Conservation (phyloP, 2,888 invertebrate species). For the Bembecia ichneumoniformis region DNA sequence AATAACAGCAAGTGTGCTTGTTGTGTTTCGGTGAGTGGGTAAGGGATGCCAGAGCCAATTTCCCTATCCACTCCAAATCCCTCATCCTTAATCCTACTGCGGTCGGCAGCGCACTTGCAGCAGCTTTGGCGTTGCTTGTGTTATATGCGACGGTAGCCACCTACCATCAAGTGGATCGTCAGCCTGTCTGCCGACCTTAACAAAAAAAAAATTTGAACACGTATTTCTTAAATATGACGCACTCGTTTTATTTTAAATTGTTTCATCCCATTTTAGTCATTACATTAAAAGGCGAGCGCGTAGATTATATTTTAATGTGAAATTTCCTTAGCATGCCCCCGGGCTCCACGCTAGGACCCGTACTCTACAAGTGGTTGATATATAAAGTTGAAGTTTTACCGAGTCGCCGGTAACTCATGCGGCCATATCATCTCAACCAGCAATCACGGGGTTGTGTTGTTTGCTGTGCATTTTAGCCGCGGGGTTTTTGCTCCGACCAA, state of each 20-base stretch:
- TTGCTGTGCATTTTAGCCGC: conserved; percentile 38
- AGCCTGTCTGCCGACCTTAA: no score
- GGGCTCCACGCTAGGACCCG: conserved; percentile 18
- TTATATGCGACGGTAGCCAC: no score
- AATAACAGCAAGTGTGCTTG: no score
- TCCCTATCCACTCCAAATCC: no score
- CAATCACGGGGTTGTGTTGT: conserved; percentile 57
- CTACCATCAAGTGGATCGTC: no score
- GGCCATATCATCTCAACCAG: conserved; percentile 39
- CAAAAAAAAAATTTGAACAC: no score
- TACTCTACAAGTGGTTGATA: conserved; percentile 1
- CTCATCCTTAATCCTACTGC: no score
- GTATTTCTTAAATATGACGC: no score
- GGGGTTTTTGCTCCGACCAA: conserved; percentile 29
- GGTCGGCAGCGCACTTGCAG: no score
- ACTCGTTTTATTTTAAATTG: background rate
- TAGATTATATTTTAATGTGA: background rate
- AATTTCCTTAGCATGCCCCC: conserved; percentile 27
- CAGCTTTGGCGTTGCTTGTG: no score
- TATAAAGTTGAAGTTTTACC: conserved; percentile 2
- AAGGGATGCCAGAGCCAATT: no score
- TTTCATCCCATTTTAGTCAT: background rate
- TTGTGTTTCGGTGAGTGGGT: no score
- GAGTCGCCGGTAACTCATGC: conserved; percentile 20
- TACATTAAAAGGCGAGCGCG: background rate